phyloP scores from a whole-genome alignment of 2,797 vertebrate genomes.

The Spea hammondii region DNA sequence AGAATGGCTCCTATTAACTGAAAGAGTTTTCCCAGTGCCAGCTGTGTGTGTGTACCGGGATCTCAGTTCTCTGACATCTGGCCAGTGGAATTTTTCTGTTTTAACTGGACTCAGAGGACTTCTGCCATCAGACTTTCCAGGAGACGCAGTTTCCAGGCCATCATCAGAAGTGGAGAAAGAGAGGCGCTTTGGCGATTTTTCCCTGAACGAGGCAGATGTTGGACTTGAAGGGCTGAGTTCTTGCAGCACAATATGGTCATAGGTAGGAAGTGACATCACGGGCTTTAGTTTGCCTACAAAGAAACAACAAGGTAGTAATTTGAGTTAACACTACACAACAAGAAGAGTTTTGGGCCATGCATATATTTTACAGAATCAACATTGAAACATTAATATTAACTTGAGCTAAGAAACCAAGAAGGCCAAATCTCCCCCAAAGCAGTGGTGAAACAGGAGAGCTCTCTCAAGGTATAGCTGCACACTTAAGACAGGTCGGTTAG shows the following conservation, averaged over 20 bases:
- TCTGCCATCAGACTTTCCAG: conserved; percentile 44
- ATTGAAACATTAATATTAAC: too few species aligned
- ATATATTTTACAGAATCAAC: too few species aligned
- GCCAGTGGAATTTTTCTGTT: conserved; percentile 81
- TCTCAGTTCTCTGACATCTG: conserved; percentile 83
- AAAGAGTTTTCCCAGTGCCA: not conserved
- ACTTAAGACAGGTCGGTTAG: too few species aligned
- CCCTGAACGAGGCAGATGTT: not conserved
- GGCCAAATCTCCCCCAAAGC: too few species aligned
- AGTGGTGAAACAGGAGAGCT: too few species aligned
- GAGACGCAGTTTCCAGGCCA: conserved; percentile 60
- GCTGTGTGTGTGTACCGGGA: conserved; percentile 71
- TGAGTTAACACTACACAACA: too few species aligned
- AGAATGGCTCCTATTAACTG: conserved; percentile 66
- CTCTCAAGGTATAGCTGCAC: too few species aligned
- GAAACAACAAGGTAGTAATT: not conserved
- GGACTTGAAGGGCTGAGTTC: conserved; percentile 56
- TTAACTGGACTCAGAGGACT: conserved; percentile 72
- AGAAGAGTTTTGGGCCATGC: too few species aligned
- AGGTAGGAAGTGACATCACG: conserved; percentile 60
- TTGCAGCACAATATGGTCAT: conserved; percentile 62
- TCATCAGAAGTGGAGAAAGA: conserved; percentile 51
- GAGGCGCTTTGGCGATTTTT: conserved; percentile 57
- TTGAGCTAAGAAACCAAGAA: too few species aligned
- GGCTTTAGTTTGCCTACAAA: conserved; percentile 70